Base-by-base conservation (phyloP, 1,140 invertebrate species). In the Aphelinus certus region DNA sequence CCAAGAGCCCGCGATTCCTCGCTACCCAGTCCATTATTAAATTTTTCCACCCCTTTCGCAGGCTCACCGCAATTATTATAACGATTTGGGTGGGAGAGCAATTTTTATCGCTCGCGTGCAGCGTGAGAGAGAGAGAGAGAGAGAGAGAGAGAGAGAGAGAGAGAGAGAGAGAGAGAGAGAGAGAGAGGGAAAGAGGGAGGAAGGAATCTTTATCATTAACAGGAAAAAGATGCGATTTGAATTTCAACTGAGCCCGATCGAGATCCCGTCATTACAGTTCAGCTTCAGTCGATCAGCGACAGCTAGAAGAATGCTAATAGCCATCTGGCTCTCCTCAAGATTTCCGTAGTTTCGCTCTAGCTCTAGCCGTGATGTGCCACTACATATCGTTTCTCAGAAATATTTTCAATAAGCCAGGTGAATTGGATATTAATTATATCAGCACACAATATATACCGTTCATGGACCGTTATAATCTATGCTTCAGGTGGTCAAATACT, bases 1-100 rank as follows among this genome's bases (percentile, higher is more conserved):
- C 78, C 79, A 81, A 80, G 79, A 76, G 77, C 76, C 46, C 53
- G 63, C 70, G 74, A 66, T 76, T 75, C 77, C 26, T 26, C 26
- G 26, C 26, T 26, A 26, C 26, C 26, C 26, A 26, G 26, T 26
- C 26, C 26, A 26, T 26, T 26, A 26, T 26, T 26, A 26, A 26
- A 26, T 26, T 26, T 26, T 57, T 57, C 26, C 26, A 10, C 56
- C 7, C 26, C 56, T 1, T 10, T 10, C 56, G 56, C 10, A 6
- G 56, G 26, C 26, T 26, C 26, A 26, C 26, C 26, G 26, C 26
- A 26, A 26, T 26, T 26, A 26, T 26, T 26, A 26, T 26, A 26
- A 26, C 0, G 26, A 26, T 26, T 26, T 26, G 26, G 26, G 26
- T 26, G 26, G 26, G 26, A 26, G 26, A 26, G 26, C 26, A 26